Base-by-base conservation (phyloP, 2,797 vertebrate genomes). In the Lutra lutra region DNA sequence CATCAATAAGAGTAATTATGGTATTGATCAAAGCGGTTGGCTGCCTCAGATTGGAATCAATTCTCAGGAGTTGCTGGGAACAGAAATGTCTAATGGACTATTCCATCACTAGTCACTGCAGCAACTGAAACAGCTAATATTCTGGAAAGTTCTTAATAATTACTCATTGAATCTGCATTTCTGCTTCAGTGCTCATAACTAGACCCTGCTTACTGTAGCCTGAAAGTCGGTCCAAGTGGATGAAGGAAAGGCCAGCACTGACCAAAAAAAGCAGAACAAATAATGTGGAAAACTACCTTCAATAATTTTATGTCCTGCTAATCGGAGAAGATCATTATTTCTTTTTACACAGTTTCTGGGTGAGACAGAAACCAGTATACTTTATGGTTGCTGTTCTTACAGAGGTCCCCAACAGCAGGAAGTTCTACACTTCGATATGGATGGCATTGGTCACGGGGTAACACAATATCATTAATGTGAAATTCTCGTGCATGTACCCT, bases 1-100 rank as follows among this genome's bases (percentile, higher is more conserved):
- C 98, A 99, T 99, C 99, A 99, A 98, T 98, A 98, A 98, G 99
- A 99, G 98, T 99, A 99, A 99, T 99, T 99, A 99, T 98, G 98
- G 98, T 99, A 99, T 99, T 98, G 99, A 99, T 99, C 98, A 99
- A 98, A 99, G 98, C 0, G 86, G 97, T 98, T 98, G 98, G 73
- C 98, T 98, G 98, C 99, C 99, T 99, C 96, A 93, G 97, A 99
- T 98, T 98, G 94, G 97, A 99, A 99, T 99, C 99, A 99, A 99
- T 99, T 99, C 97, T 95, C 98, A 95, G 97, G 98, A 98, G 98
- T 96, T 98, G 98, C 98, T 98, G 98, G 98, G 98, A 98, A 98
- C 98, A 98, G 98, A 98, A 99, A 99, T 97, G 98, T 98, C 97
- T 99, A 99, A 99, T 98, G 98, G 99, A 99, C 98, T 99, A 98